A percentile compares a stretch with the other conserved stretches of the same genome.
phyloP scores from a whole-genome alignment of 2,113 vertebrate genomes.

The Hydrolagus affinis region DNA sequence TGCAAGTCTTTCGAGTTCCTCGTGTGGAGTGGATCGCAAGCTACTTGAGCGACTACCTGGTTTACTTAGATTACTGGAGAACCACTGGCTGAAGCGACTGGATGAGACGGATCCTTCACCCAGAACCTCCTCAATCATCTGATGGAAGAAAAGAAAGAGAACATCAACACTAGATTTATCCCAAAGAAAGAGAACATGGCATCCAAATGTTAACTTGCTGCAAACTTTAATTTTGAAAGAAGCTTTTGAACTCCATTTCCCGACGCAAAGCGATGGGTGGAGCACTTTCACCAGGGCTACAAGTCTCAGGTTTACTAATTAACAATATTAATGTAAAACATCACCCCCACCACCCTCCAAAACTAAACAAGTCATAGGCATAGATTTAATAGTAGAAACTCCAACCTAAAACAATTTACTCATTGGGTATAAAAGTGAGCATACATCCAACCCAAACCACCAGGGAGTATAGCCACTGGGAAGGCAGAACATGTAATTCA shows the following conservation, averaged over 20 bases:
- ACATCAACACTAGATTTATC: not conserved
- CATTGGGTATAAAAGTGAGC: not conserved
- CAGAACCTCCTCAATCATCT: conserved; percentile 97
- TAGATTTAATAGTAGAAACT: too few species aligned
- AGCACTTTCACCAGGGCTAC: not conserved
- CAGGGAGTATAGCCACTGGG: too few species aligned
- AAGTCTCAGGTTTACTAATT: conserved; percentile 5
- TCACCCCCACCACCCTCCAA: conserved; percentile 14
- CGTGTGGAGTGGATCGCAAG: conserved; percentile 88
- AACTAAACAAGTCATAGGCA: conserved; percentile 21
- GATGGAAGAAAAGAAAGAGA: not conserved
- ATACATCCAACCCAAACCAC: too few species aligned
- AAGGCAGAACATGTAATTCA: too few species aligned
- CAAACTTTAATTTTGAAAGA: conserved; percentile 11
- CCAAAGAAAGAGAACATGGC: not conserved
- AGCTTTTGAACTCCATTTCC: conserved; percentile 13
- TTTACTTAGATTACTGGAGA: conserved; percentile 77
- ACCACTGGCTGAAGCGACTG: conserved; percentile 93
- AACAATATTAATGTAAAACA: not conserved
- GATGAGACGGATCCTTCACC: conserved; percentile 83
- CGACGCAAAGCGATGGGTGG: not conserved
- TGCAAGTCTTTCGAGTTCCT: conserved; percentile 88
- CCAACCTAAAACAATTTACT: not conserved
- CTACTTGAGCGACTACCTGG: conserved; percentile 90
- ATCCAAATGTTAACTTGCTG: conserved; percentile 23